Percentiles rank a stretch among this genome's conserved stretches.
Evolutionary conservation across 2,113 vertebrate genomes (phyloP).

Genomic region (Paramisgurnus dabryanus): DNA sequence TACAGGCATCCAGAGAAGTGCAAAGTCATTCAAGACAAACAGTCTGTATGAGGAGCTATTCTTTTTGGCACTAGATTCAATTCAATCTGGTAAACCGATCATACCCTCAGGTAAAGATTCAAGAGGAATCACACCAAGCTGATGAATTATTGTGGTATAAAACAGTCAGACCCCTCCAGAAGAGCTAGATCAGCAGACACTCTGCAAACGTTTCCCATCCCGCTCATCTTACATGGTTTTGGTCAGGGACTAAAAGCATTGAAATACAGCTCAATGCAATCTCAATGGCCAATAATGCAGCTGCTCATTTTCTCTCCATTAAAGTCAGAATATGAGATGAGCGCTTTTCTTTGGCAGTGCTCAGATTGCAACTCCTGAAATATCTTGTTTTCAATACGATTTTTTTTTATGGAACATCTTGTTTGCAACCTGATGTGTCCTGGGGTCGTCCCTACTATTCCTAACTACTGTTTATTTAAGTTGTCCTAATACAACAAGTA

Average conservation of each 20-base stretch:
- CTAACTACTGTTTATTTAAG: too few relatives aligned
- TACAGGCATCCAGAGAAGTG: neutral
- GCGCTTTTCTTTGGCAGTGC: constrained; percentile 19
- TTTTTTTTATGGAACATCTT: neutral
- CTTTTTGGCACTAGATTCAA: neutral
- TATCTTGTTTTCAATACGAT: neutral
- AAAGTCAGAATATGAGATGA: constrained; percentile 31
- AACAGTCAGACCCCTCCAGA: neutral
- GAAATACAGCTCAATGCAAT: neutral
- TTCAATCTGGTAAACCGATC: constrained; percentile 17
- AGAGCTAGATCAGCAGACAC: neutral
- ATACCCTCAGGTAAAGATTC: neutral
- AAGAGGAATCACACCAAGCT: neutral
- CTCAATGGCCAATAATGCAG: constrained; percentile 16
- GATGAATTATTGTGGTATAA: neutral
- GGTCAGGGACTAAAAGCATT: constrained; percentile 13
- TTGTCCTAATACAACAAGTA: too few relatives aligned
- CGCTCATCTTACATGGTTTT: constrained; percentile 40
- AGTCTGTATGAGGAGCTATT: neutral
- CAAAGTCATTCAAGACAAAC: constrained; percentile 1
- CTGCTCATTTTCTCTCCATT: constrained; percentile 35
- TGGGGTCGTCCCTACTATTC: too few relatives aligned
- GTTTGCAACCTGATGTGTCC: neutral
- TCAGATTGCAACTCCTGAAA: neutral
- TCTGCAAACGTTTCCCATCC: constrained; percentile 39